Evolutionary conservation across 1,140 invertebrate genomes (phyloP).

Genomic region (Phocides pigmalion): DNA sequence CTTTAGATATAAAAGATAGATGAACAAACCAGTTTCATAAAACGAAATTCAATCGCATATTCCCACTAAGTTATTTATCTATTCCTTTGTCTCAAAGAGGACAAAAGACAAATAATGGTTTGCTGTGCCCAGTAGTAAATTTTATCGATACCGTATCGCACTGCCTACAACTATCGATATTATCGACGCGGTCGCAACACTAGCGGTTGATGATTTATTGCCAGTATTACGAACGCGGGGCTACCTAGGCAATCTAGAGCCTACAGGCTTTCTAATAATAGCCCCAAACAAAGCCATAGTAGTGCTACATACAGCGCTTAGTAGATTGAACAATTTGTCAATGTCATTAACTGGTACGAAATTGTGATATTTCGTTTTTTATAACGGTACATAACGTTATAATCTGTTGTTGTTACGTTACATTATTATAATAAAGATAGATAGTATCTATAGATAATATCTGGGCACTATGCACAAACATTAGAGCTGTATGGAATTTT

Average conservation of each 20-base stretch:
- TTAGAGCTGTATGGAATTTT: too few relatives aligned
- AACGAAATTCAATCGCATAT: slow-evolving; percentile 9
- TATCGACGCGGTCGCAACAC: slow-evolving; percentile 23
- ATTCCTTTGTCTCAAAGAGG: slow-evolving; percentile 32
- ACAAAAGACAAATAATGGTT: slow-evolving; percentile 33
- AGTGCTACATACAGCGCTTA: neutral
- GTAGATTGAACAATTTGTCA: slow-evolving; percentile 30
- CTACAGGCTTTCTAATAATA: slow-evolving; percentile 31
- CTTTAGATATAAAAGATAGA: neutral
- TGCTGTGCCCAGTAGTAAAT: slow-evolving; percentile 25
- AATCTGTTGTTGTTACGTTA: too few relatives aligned
- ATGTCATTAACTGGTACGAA: slow-evolving; percentile 16
- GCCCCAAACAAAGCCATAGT: slow-evolving; percentile 26
- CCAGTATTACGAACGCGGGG: slow-evolving; percentile 18
- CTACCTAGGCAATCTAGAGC: slow-evolving; percentile 28
- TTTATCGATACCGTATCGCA: slow-evolving; percentile 28
- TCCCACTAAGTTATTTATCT: slow-evolving; percentile 32
- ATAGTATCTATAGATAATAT: too few relatives aligned
- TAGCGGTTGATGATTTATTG: slow-evolving; percentile 26
- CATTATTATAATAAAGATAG: too few relatives aligned
- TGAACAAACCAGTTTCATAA: slow-evolving; percentile 13
- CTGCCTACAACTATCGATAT: slow-evolving; percentile 29
- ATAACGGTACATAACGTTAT: too few relatives aligned
- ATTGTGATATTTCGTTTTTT: slow-evolving; percentile 1
- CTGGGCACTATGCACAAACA: too few relatives aligned